phyloP scores from a whole-genome alignment of 1,140 invertebrate genomes.

The Drosophila bipectinata region DNA sequence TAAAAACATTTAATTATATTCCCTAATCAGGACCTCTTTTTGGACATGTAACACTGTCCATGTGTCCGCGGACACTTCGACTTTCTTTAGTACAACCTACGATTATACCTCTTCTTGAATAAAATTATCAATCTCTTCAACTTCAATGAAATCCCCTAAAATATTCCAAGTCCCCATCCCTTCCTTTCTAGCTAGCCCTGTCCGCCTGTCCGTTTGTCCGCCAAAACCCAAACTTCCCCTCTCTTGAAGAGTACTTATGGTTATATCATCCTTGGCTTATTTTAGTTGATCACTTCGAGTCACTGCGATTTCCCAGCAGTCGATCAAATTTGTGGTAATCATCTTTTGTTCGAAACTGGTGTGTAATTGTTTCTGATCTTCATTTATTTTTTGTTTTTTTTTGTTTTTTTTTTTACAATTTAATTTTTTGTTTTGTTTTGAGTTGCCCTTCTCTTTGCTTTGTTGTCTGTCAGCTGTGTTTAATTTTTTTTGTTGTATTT shows the following conservation, averaged over 20 bases:
- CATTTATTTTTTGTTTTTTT: background rate
- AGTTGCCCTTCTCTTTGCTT: slow-evolving; percentile 47
- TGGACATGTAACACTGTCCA: too few relatives aligned
- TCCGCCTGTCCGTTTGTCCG: too few relatives aligned
- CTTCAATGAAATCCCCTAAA: too few relatives aligned
- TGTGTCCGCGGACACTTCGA: too few relatives aligned
- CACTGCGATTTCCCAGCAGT: slow-evolving; percentile 24
- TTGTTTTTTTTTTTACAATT: slow-evolving; percentile 11
- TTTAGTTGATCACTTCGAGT: slow-evolving; percentile 23
- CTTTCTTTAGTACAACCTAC: too few relatives aligned
- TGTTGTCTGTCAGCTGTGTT: slow-evolving; percentile 29
- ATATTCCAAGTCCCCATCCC: too few relatives aligned
- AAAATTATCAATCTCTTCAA: too few relatives aligned
- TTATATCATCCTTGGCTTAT: background rate
- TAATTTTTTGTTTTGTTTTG: slow-evolving; percentile 31
- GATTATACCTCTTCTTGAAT: too few relatives aligned
- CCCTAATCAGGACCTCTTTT: too few relatives aligned
- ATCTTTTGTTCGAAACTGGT: slow-evolving; percentile 37
- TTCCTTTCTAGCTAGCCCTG: too few relatives aligned
- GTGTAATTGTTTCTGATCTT: slow-evolving; percentile 38
- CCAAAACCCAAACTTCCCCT: too few relatives aligned
- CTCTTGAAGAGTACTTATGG: background rate
- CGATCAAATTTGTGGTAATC: slow-evolving; percentile 40
- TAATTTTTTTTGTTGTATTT: slow-evolving; percentile 29
- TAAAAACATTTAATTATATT: too few relatives aligned